Percentiles rank a stretch among this genome's conserved stretches.
phyloP scores from a whole-genome alignment of 2,888 invertebrate species.

The Adela reaumurella region DNA sequence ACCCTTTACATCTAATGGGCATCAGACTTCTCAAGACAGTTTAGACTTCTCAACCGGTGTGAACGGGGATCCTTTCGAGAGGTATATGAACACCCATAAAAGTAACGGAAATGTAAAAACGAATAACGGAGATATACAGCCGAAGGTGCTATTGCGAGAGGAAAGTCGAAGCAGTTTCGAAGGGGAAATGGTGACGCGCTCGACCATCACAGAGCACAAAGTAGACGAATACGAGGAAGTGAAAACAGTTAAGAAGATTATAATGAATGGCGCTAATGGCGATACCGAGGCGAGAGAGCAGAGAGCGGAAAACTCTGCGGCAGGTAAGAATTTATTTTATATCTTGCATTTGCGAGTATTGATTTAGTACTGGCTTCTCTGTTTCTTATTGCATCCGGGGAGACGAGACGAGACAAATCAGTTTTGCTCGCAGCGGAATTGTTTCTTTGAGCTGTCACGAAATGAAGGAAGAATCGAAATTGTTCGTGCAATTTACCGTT shows the following conservation, averaged over 20 bases:
- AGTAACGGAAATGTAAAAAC: conserved; percentile 18
- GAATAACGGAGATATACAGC: conserved; percentile 19
- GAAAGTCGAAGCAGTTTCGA: conserved; percentile 35
- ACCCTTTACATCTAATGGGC: neutral
- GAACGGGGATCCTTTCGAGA: conserved; percentile 30
- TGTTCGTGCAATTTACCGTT: too few species aligned
- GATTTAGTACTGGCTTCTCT: neutral
- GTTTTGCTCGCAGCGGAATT: too few species aligned
- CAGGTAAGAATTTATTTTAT: neutral
- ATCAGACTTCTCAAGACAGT: neutral
- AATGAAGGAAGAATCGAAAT: too few species aligned
- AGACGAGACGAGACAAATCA: neutral
- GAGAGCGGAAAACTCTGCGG: neutral
- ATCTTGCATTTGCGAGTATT: neutral
- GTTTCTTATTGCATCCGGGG: neutral
- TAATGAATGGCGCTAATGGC: conserved; percentile 33
- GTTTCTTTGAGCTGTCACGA: too few species aligned
- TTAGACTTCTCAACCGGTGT: neutral
- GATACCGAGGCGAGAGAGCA: conserved; percentile 1
- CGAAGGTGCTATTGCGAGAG: conserved; percentile 36
- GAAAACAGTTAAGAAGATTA: conserved; percentile 44
- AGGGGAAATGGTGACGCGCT: conserved; percentile 27
- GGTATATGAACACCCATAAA: conserved; percentile 26
- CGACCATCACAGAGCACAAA: conserved; percentile 39
- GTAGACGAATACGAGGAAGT: conserved; percentile 45